Evolutionary conservation across 2,797 vertebrate species (phyloP).

Genomic region (Chaetodon trifasciatus): DNA sequence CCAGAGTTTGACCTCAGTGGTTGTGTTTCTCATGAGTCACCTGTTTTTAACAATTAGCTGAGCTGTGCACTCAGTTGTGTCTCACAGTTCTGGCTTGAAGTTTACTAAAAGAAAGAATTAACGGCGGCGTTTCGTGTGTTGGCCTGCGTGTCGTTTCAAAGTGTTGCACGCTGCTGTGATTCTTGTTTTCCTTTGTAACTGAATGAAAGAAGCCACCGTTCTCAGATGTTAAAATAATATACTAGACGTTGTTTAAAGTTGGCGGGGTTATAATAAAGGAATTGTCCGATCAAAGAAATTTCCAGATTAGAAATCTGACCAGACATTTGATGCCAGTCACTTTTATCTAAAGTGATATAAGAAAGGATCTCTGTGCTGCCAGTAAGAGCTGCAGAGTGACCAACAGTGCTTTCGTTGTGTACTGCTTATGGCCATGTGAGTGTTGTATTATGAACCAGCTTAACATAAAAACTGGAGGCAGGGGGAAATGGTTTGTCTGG

Average conservation of each 20-base stretch:
- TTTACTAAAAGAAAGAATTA: background rate
- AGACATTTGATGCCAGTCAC: background rate
- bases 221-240: background rate
- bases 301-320: background rate
- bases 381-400: too few relatives aligned
- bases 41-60: background rate
- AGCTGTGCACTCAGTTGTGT: background rate
- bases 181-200: background rate
- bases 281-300: background rate
- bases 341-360: background rate
- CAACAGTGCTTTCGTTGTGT: too few relatives aligned
- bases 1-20: background rate
- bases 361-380: background rate
- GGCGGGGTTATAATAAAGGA: background rate
- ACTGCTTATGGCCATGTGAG: background rate
- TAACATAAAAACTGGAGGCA: background rate
- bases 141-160: too few relatives aligned
- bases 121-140: background rate
- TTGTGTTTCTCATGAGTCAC: background rate
- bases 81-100: background rate
- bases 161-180: too few relatives aligned
- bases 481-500: background rate
- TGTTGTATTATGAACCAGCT: background rate
- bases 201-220: background rate
- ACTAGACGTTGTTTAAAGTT: too few relatives aligned